A percentile compares a stretch with the other conserved stretches of the same genome.
Evolutionary conservation across 2,888 invertebrate genomes (phyloP).

Genomic region (Nomada ferruginata): DNA sequence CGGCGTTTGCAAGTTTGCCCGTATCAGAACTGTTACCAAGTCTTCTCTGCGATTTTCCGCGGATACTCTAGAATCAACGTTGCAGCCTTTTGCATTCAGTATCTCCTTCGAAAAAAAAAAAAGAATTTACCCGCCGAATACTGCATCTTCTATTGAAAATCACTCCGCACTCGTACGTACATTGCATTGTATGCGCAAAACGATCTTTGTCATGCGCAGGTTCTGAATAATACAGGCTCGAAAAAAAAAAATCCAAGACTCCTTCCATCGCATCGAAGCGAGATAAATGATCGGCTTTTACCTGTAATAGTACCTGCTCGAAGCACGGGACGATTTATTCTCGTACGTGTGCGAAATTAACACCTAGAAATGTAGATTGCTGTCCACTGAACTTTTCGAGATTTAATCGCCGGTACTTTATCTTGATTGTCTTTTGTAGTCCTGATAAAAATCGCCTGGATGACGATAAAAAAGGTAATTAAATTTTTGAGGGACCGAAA

Average conservation of each 20-base stretch:
- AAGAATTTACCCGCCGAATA: neutral
- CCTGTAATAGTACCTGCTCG: neutral
- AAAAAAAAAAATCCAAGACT: neutral
- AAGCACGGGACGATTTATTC: neutral
- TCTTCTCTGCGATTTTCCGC: neutral
- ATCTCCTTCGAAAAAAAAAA: neutral
- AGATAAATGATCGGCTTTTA: slow-evolving; percentile 11
- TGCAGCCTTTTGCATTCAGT: neutral
- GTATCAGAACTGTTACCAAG: slow-evolving; percentile 1
- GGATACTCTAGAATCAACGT: neutral
- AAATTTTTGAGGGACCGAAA: no score
- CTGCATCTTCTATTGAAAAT: neutral
- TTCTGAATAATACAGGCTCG: slow-evolving; percentile 17
- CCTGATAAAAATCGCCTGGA: neutral
- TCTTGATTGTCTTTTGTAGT: neutral
- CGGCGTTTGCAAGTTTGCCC: slow-evolving; percentile 14
- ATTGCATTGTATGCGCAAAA: slow-evolving; percentile 15
- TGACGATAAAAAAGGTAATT: neutral
- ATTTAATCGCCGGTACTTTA: neutral
- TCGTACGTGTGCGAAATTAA: slow-evolving; percentile 9
- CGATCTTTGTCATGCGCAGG: slow-evolving; percentile 5
- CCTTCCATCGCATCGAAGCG: slow-evolving; percentile 3
- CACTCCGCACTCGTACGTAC: neutral
- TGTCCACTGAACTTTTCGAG: neutral
- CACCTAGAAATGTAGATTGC: neutral